Base-by-base conservation (phyloP, 2,797 vertebrate genomes). In the Falco novaeseelandiae region DNA sequence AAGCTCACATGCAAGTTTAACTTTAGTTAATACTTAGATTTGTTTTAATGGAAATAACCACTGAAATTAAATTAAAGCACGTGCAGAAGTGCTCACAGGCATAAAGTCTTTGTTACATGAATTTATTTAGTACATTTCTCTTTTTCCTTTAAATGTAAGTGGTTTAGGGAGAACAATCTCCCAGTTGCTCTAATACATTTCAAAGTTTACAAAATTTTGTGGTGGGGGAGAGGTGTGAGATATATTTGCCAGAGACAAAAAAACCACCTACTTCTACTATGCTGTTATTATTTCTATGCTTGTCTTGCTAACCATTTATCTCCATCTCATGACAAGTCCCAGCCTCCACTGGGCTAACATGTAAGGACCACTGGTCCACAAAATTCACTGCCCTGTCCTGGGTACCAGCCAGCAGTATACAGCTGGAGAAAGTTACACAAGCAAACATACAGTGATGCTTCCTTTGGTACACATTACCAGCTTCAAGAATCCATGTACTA, bases 1-100 rank as follows among this genome's bases (percentile, higher is more conserved):
- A 91, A 87, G 70, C 82, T 70, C 29, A 48, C 36, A 48, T 7
- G 10, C 77, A 66, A 91, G 74, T 87, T 87, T 92, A 92, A 91
- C 83, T 87, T 93, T 52, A 80, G 58, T 67, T 89, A 84, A 88
- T 48, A 66, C 48, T 89, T 74, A 44, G 1, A 83, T 73, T 89
- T 1, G 8, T 94, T 91, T 94, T 78, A 92, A 73, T 58, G 25
- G 82, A 88, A 95, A 81, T 51, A 91, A 81, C 29, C 52, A 80
- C 77, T 51, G 62, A 95, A 76, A 91, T 70, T 3, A 89, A 96
- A 91, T 93, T 87, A 90, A 93, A 94, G 44, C 26, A 82, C 30
- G 73, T 20, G 32, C 46, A 79, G 36, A 94, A 95, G 81, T 42
- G 77, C 63, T 93, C 67, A 89, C 48, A 95, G 77, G 77, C 83